Evolutionary conservation across 2,113 vertebrate species (phyloP), one percentile per base, ranked within the genome.

Genomic region (Campylomormyrus numenius): DNA sequence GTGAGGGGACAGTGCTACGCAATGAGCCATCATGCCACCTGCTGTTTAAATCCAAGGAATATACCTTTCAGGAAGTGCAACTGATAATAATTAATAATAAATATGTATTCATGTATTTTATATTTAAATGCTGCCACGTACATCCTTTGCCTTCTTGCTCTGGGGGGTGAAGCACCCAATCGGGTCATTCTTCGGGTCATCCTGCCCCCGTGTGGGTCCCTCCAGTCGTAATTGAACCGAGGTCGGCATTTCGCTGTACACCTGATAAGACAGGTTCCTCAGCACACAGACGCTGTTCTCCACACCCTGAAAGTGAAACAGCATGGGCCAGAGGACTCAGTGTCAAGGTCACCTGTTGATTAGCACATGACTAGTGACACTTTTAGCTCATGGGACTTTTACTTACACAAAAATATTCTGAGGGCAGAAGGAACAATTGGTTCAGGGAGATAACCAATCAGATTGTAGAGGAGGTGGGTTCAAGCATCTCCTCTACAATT

Each of bases 181-280:
- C 84, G 96, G 90, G 42, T 98, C 96, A 0, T 93, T 94, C 88
- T 94, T 80, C 21, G 85, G 66, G 1, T 91, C 87, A 0, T 94
- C 94, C 0, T 94, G 94, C 24, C 91, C 94, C 19, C 95, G 94
- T 0, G 95, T 92, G 24, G 96, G 95, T 4, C 98, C 97, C 84
- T 98, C 98, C 7, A 99, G 95, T 50, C 97, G 96, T 91, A 97
- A 95, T 1, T 97, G 95, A 0, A 96, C 95, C 0, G 97, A 98
- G 0, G 96, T 95, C 0, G 98, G 97, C 91, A 99, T 97, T 94
- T 99, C 98, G 0, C 96, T 94, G 7, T 99, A 99, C 84, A 99
- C 95, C 91, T 98, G 97, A 93, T 98, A 99, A 89, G 98, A 99
- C 92, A 99, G 95, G 94, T 99, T 99, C 90, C 98, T 96, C 94